Evolutionary conservation across 1,140 invertebrate genomes (phyloP).

Genomic region (Drosophila repleta): DNA sequence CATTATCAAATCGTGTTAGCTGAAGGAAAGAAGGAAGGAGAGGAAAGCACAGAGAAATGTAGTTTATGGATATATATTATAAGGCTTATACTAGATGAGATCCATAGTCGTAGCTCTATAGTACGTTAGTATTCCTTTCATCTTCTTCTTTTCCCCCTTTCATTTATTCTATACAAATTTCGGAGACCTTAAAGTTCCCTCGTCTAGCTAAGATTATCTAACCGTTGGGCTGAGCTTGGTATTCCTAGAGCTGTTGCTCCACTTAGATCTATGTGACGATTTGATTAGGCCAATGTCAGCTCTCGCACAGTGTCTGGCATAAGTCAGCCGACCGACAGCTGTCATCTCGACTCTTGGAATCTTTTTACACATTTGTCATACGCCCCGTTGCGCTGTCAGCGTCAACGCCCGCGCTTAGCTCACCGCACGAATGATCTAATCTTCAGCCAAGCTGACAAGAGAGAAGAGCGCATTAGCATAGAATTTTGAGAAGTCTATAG

Average conservation of each 20-base stretch:
- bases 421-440: constrained; percentile 61
- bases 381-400: constrained; percentile 17
- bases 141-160: no score
- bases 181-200: no score
- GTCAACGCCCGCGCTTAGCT: constrained; percentile 62
- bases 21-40: no score
- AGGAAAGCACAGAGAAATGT: no score
- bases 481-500: no score
- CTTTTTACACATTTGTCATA: constrained; percentile 27
- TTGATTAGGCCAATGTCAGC: constrained; percentile 11
- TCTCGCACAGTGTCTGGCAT: not conserved
- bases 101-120: no score
- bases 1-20: no score
- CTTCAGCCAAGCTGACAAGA: constrained; percentile 17
- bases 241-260: not conserved
- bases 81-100: no score
- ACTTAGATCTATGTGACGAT: constrained; percentile 5
- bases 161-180: no score
- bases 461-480: not conserved
- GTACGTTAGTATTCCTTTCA: no score
- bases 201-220: not conserved
- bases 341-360: constrained; percentile 19
- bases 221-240: not conserved
- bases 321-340: constrained; percentile 16
- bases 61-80: no score